Conservation (phyloP, 2,113 vertebrate species). For the Actinemys pallida region DNA sequence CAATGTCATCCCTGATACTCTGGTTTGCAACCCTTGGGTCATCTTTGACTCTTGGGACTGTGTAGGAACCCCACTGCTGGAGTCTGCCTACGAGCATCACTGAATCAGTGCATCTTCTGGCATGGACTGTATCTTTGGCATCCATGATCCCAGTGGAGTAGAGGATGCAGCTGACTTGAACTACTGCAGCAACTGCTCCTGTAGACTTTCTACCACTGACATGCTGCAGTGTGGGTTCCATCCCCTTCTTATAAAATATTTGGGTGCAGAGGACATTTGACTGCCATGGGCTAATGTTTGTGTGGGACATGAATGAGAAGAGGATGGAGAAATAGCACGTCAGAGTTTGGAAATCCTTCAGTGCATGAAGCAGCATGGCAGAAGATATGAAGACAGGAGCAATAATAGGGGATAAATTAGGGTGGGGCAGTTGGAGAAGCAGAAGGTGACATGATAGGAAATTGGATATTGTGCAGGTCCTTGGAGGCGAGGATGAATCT, state of each 20-base stretch:
- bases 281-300: not conserved
- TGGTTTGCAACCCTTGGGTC: not conserved
- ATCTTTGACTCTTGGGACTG: not conserved
- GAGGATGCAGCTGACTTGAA: not conserved
- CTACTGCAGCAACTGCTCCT: not conserved
- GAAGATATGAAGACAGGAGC: not conserved
- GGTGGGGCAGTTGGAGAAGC: not conserved
- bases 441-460: not conserved
- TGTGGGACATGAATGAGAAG: not conserved
- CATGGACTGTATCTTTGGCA: not conserved
- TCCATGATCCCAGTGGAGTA: not conserved
- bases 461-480: too few species aligned
- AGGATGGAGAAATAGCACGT: not conserved
- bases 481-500: too few species aligned
- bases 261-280: not conserved
- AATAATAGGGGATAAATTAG: not conserved
- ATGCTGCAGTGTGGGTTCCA: not conserved
- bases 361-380: not conserved
- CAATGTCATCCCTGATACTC: not conserved
- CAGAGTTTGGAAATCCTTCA: not conserved
- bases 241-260: not conserved
- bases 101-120: not conserved
- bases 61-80: not conserved
- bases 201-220: too few species aligned
- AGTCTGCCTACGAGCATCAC: not conserved